phyloP scores from a whole-genome alignment of 1,140 invertebrate genomes.

The Euschistus heros region DNA sequence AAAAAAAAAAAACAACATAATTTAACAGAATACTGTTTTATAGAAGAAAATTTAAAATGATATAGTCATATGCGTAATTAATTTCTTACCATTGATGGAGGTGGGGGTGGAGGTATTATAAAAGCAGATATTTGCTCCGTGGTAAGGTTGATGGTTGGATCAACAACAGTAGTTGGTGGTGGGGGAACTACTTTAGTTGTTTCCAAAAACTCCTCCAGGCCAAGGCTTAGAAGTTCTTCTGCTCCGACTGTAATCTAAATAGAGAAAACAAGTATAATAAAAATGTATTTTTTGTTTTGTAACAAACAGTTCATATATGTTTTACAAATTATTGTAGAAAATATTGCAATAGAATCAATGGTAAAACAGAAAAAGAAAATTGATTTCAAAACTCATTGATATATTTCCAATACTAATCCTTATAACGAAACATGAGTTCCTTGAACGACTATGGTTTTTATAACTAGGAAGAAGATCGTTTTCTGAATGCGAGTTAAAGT shows the following conservation, averaged over 20 bases:
- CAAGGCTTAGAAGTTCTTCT: slow-evolving; percentile 33
- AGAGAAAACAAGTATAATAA: slow-evolving; percentile 12
- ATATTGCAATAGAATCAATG: not conserved
- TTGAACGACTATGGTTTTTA: no score
- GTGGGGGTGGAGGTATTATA: slow-evolving; percentile 69
- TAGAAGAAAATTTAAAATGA: no score
- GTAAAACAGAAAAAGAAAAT: not conserved
- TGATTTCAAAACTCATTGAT: no score
- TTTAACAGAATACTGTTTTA: no score
- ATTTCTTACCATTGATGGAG: slow-evolving; percentile 31
- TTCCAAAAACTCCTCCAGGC: slow-evolving; percentile 70
- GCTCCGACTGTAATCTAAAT: slow-evolving; percentile 16
- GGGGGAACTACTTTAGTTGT: slow-evolving; percentile 69
- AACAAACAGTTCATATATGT: not conserved
- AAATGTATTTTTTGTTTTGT: not conserved
- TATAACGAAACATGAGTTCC: no score
- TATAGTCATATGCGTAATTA: no score
- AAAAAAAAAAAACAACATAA: no score
- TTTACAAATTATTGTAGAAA: not conserved
- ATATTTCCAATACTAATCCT: no score
- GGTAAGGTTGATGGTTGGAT: slow-evolving; percentile 54
- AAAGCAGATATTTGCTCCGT: slow-evolving; percentile 67
- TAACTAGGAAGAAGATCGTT: no score
- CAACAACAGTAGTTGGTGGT: slow-evolving; percentile 45
- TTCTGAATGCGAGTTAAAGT: no score